Percentiles rank a stretch among this genome's conserved stretches.
Conservation (phyloP, 2,888 invertebrate genomes). For the Callyntrura guangdongensis region DNA sequence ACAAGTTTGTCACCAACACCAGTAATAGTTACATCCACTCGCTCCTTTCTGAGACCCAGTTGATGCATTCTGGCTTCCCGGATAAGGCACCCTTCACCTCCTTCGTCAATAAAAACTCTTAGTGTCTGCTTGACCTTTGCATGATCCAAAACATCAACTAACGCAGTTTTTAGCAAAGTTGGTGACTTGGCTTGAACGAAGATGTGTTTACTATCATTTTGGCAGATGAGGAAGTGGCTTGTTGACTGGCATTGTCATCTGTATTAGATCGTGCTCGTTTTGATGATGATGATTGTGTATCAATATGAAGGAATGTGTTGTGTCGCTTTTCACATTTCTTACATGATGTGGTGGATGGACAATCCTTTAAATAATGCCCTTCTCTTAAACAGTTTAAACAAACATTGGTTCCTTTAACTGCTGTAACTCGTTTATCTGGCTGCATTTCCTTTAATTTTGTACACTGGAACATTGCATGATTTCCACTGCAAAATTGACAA, state of each 20-base stretch:
- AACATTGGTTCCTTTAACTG: neutral
- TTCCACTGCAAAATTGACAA: constrained; percentile 11
- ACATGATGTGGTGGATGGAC: neutral
- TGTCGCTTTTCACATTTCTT: neutral
- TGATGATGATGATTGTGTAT: neutral
- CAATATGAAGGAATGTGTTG: neutral
- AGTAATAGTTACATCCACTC: neutral
- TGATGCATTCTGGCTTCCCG: neutral
- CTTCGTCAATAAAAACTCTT: constrained; percentile 66
- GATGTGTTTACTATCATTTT: too few relatives aligned
- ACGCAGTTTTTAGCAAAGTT: constrained; percentile 58
- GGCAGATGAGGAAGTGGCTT: too few relatives aligned
- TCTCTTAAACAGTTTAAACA: constrained; percentile 2
- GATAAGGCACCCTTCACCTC: constrained; percentile 27
- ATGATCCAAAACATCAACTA: constrained; percentile 33
- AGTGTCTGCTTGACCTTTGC: neutral
- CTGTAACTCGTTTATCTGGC: neutral
- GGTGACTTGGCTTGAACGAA: neutral
- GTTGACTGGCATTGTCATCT: too few relatives aligned
- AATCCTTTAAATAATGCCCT: neutral
- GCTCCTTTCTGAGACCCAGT: neutral
- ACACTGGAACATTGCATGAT: neutral
- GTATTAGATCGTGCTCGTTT: neutral
- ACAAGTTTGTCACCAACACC: neutral
- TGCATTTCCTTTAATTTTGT: neutral